Evolutionary conservation across 2,888 invertebrate species (phyloP).

Genomic region (Cephus spinipes): DNA sequence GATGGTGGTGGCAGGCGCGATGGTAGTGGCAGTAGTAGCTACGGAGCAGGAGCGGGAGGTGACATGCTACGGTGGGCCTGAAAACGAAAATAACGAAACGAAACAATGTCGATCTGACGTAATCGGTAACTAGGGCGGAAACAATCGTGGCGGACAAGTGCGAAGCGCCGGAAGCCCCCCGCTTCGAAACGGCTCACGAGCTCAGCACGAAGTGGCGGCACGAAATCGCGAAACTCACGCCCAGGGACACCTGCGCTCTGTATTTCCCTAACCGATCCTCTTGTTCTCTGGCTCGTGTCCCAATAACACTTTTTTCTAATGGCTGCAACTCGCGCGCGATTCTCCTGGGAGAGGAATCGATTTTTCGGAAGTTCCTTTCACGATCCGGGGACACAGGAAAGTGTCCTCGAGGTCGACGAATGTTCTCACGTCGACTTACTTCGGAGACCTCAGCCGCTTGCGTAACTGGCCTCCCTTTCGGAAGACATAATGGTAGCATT

Average conservation of each 20-base stretch:
- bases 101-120: conserved; percentile 64
- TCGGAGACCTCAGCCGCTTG: conserved; percentile 17
- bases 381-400: not conserved
- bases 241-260: conserved; percentile 24
- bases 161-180: conserved; percentile 61
- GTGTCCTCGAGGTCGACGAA: not conserved
- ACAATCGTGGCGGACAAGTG: conserved; percentile 65
- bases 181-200: conserved; percentile 36
- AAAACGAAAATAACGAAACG: conserved; percentile 65
- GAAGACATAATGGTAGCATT: conserved; percentile 56
- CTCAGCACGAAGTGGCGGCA: conserved; percentile 13
- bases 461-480: conserved; percentile 25
- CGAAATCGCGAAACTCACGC: conserved; percentile 35
- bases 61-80: conserved; percentile 65
- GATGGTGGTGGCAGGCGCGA: conserved; percentile 1
- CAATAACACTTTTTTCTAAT: not conserved
- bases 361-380: not conserved
- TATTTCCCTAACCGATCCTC: not conserved
- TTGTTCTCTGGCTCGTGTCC: not conserved
- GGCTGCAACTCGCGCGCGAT: not conserved
- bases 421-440: not conserved
- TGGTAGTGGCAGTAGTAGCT: conserved; percentile 16
- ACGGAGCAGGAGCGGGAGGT: conserved; percentile 35
- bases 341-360: not conserved
- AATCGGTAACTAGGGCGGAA: conserved; percentile 65